A percentile compares a stretch with the other conserved stretches of the same genome.
Evolutionary conservation across 2,888 invertebrate genomes (phyloP).

Genomic region (Opisthograptis luteolata): DNA sequence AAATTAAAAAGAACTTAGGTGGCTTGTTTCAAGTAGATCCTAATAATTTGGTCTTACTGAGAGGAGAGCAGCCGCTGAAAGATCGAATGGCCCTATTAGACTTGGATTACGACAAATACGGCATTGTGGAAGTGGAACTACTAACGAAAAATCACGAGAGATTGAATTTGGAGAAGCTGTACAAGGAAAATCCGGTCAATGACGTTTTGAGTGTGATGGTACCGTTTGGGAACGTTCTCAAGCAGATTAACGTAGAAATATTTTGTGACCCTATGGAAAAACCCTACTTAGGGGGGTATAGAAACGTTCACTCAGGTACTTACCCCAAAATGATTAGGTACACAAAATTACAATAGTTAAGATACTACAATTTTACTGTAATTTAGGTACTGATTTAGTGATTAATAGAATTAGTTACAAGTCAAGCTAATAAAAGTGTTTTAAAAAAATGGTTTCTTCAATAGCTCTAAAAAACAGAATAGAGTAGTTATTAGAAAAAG

Average conservation of each 20-base stretch:
- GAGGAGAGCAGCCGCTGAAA: slow-evolving; percentile 69
- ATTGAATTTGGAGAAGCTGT: slow-evolving; percentile 70
- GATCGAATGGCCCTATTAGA: slow-evolving; percentile 73
- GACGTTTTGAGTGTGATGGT: slow-evolving; percentile 76
- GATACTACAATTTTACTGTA: no score
- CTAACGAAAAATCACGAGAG: slow-evolving; percentile 69
- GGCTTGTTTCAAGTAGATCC: slow-evolving; percentile 83
- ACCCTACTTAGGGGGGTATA: slow-evolving; percentile 92
- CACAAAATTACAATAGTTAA: no score
- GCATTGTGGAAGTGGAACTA: slow-evolving; percentile 75
- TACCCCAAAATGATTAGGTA: neutral
- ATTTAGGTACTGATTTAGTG: no score
- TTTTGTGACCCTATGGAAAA: slow-evolving; percentile 85
- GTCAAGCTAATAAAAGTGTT: no score
- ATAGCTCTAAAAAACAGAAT: no score
- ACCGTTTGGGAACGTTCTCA: slow-evolving; percentile 65
- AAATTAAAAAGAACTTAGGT: slow-evolving; percentile 85
- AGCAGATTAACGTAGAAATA: slow-evolving; percentile 78
- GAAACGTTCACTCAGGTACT: slow-evolving; percentile 87
- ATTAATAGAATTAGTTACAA: no score
- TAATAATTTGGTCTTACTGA: slow-evolving; percentile 75
- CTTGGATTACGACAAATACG: slow-evolving; percentile 77
- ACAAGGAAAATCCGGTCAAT: slow-evolving; percentile 69
- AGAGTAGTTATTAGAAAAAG: no score
- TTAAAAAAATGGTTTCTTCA: no score